Conservation (phyloP, 1,140 invertebrate species). For the Brachionus koreanus region DNA sequence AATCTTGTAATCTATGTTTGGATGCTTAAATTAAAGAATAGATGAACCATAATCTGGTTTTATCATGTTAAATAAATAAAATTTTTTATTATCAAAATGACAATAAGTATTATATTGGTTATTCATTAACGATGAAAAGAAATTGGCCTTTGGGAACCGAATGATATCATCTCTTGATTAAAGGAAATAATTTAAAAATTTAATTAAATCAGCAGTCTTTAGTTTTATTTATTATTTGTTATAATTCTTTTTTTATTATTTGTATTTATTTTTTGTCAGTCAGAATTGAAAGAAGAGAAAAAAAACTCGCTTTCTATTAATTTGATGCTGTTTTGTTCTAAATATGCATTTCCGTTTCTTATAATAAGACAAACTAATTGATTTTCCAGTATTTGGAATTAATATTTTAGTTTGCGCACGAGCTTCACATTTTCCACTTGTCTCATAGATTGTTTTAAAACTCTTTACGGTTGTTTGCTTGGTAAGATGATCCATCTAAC, state of each 20-base stretch:
- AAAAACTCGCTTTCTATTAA: not conserved
- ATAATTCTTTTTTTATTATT: not conserved
- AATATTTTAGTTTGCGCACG: not conserved
- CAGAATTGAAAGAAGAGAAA: not conserved
- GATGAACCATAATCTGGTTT: not conserved
- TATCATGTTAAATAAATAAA: not conserved
- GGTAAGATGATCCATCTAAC: not conserved
- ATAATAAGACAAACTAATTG: not conserved
- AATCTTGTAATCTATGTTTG: not conserved
- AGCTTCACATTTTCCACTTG: not conserved
- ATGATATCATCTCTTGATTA: not conserved
- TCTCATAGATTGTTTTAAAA: not conserved
- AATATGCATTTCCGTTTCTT: not conserved
- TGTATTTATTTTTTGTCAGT: not conserved
- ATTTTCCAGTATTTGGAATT: not conserved
- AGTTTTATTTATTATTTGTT: not conserved
- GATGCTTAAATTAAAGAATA: not conserved
- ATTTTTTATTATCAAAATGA: not conserved
- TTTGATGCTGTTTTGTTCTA: not conserved
- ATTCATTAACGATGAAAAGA: not conserved
- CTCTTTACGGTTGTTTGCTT: not conserved
- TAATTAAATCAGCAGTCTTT: not conserved
- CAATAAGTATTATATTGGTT: not conserved
- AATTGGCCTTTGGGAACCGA: not conserved
- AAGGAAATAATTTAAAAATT: not conserved